Percentiles rank a stretch among this genome's conserved stretches.
These are phyloP conservation scores for Thymelicus acteon DNA, from an alignment of 2,888 invertebrate species.

Conservation along the genomic window DNA sequence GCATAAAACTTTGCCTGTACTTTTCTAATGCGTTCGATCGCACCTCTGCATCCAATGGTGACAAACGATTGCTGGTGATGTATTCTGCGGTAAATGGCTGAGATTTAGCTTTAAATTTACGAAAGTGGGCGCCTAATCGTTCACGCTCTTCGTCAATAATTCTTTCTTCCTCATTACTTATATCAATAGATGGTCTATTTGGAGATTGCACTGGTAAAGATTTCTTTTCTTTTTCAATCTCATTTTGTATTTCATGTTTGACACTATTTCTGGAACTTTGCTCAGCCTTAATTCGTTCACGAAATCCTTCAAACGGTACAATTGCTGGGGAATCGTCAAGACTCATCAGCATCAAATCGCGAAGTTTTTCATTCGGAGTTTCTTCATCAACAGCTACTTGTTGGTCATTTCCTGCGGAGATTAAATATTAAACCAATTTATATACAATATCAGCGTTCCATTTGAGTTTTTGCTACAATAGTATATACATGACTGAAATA, in stretches of 20 bases:
- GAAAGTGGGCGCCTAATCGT: slow-evolving; percentile 77
- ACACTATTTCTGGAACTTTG: slow-evolving; percentile 52
- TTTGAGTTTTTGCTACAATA: background rate
- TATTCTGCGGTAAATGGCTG: slow-evolving; percentile 75
- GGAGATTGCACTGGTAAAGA: slow-evolving; percentile 54
- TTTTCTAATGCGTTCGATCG: slow-evolving; percentile 75
- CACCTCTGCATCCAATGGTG: slow-evolving; percentile 74
- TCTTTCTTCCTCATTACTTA: slow-evolving; percentile 43
- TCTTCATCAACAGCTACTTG: slow-evolving; percentile 50
- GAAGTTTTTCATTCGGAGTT: slow-evolving; percentile 71
- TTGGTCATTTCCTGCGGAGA: slow-evolving; percentile 47
- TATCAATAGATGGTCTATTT: slow-evolving; percentile 38
- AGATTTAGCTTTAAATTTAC: slow-evolving; percentile 70
- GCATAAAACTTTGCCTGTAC: slow-evolving; percentile 76
- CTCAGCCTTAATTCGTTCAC: slow-evolving; percentile 73
- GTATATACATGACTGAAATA: too few relatives aligned
- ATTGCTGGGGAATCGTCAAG: slow-evolving; percentile 68
- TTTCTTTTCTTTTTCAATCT: slow-evolving; percentile 71
- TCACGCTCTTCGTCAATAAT: slow-evolving; percentile 79
- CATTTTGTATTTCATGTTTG: slow-evolving; percentile 48
- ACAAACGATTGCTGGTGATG: slow-evolving; percentile 69
- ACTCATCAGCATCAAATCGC: slow-evolving; percentile 68
- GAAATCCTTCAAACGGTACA: slow-evolving; percentile 74
- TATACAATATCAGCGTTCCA: background rate
- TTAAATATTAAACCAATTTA: background rate